phyloP scores from a whole-genome alignment of 2,888 invertebrate species.

The Polydrusus cervinus region DNA sequence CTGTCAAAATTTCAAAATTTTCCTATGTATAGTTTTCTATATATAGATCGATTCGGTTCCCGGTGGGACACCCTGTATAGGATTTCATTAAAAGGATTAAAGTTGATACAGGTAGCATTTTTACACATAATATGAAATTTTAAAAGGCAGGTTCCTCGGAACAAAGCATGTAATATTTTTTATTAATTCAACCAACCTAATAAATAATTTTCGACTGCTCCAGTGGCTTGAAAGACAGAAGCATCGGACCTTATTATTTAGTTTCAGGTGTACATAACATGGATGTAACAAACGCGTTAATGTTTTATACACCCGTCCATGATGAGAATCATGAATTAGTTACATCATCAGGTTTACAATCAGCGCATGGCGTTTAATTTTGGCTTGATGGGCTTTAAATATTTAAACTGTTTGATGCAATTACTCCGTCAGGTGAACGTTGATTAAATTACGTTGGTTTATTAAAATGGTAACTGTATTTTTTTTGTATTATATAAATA shows the following conservation, averaged over 20 bases:
- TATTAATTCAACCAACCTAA: not conserved
- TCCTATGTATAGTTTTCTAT: too few species aligned
- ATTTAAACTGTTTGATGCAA: conserved; percentile 24
- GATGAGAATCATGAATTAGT: conserved; percentile 35
- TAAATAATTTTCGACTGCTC: not conserved
- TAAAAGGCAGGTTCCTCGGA: too few species aligned
- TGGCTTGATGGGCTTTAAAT: conserved; percentile 39
- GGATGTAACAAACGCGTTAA: conserved; percentile 10
- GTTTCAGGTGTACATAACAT: not conserved
- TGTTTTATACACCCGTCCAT: conserved; percentile 14
- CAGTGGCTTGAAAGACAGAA: conserved; percentile 2
- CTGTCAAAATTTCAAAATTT: too few species aligned
- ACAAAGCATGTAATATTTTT: too few species aligned
- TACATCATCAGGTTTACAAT: conserved; percentile 25
- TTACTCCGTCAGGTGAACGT: conserved; percentile 4
- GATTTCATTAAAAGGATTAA: too few species aligned
- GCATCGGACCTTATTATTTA: too few species aligned
- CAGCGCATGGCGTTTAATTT: conserved; percentile 39
- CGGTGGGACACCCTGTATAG: too few species aligned
- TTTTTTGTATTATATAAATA: not conserved
- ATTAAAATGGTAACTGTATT: not conserved
- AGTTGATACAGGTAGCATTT: too few species aligned
- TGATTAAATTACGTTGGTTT: conserved; percentile 20
- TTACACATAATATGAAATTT: too few species aligned
- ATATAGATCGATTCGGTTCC: too few species aligned